Conservation (phyloP, 2,113 vertebrate species). For the Melanostigma gelatinosum region DNA sequence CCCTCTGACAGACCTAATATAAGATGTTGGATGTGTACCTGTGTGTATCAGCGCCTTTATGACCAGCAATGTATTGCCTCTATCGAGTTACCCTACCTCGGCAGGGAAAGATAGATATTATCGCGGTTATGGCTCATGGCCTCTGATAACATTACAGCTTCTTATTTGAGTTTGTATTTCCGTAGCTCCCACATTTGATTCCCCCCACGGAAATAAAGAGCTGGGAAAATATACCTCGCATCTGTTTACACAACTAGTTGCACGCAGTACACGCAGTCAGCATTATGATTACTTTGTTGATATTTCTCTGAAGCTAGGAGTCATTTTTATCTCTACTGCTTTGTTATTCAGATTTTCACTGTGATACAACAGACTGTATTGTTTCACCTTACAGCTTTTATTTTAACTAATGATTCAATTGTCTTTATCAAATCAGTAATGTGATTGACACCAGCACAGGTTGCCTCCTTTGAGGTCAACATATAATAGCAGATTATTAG, state of each 20-base stretch:
- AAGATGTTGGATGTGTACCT: conserved; percentile 77
- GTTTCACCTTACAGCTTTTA: neutral
- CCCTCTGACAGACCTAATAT: conserved; percentile 70
- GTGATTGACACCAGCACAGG: neutral
- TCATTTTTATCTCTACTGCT: conserved; percentile 25
- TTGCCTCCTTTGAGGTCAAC: conserved; percentile 17
- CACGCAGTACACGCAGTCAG: conserved; percentile 31
- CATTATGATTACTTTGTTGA: conserved; percentile 42
- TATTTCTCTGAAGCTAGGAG: conserved; percentile 34
- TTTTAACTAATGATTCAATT: neutral
- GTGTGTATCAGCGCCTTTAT: conserved; percentile 61
- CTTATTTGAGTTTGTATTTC: conserved; percentile 77
- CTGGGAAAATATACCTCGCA: conserved; percentile 39
- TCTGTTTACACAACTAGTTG: conserved; percentile 52
- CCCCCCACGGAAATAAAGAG: conserved; percentile 56
- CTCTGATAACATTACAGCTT: conserved; percentile 74
- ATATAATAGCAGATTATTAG: conserved; percentile 26
- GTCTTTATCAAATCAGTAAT: neutral
- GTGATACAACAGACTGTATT: neutral
- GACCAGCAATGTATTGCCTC: conserved; percentile 64
- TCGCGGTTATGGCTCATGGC: conserved; percentile 68
- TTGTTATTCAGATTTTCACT: conserved; percentile 29
- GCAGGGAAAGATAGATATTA: conserved; percentile 72
- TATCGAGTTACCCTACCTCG: conserved; percentile 69
- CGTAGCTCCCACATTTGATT: conserved; percentile 61